Conservation (phyloP, 1,140 invertebrate species). For the Proales similis region DNA sequence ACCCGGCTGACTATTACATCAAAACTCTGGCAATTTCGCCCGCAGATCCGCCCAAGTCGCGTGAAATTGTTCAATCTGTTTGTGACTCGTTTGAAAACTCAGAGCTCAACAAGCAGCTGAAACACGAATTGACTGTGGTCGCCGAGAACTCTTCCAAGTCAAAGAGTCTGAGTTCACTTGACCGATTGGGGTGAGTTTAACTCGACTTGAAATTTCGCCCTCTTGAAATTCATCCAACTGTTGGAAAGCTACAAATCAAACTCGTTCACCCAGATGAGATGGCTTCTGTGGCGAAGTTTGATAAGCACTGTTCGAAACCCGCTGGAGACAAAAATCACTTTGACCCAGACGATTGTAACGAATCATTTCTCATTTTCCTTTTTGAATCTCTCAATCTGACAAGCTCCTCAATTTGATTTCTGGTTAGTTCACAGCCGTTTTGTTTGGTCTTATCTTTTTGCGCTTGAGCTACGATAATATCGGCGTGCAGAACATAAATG, state of each 20-base stretch:
- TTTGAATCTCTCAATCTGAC: too few species aligned
- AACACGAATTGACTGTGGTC: neutral
- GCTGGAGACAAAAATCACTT: slow-evolving; percentile 70
- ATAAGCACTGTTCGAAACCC: slow-evolving; percentile 11
- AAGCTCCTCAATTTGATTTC: neutral
- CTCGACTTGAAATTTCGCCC: slow-evolving; percentile 41
- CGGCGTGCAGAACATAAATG: slow-evolving; percentile 90
- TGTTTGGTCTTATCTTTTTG: slow-evolving; percentile 81
- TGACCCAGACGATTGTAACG: slow-evolving; percentile 74
- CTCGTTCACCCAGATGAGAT: slow-evolving; percentile 3
- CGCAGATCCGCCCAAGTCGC: slow-evolving; percentile 64
- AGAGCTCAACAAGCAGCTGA: neutral
- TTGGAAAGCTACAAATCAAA: slow-evolving; percentile 2
- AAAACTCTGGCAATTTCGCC: slow-evolving; percentile 78
- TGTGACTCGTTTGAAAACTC: slow-evolving; percentile 1
- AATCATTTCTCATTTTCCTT: neutral
- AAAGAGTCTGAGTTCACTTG: too few species aligned
- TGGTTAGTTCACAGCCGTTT: slow-evolving; percentile 63
- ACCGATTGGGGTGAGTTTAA: too few species aligned
- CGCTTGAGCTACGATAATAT: slow-evolving; percentile 73
- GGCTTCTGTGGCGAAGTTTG: slow-evolving; percentile 35
- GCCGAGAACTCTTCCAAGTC: too few species aligned
- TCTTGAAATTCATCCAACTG: neutral
- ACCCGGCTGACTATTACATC: slow-evolving; percentile 89
- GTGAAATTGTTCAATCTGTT: slow-evolving; percentile 6